These are phyloP conservation scores for Desmophyllum pertusum DNA, from an alignment of 92 coral and sea anemone species.

Conservation along the genomic window DNA sequence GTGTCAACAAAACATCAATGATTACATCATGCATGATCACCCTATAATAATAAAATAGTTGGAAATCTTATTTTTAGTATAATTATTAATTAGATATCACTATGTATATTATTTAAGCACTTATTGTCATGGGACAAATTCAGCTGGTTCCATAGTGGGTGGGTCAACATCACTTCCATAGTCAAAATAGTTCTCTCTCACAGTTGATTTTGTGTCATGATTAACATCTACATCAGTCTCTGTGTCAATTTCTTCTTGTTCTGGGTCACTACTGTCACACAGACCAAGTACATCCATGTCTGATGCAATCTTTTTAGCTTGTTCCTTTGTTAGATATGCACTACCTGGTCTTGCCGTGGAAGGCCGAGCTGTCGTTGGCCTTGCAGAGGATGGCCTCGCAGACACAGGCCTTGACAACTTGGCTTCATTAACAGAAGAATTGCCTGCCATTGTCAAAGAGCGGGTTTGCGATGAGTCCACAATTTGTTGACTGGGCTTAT, in stretches of 20 bases:
- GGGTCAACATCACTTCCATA: conserved; percentile 84
- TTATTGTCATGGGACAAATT: conserved; percentile 5
- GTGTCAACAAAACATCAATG: too few relatives aligned
- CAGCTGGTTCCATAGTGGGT: conserved; percentile 3
- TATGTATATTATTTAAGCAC: too few relatives aligned
- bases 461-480: neutral
- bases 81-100: too few relatives aligned
- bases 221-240: neutral
- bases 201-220: conserved; percentile 57
- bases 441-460: neutral
- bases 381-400: conserved; percentile 28
- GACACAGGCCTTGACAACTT: conserved; percentile 38
- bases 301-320: conserved; percentile 53
- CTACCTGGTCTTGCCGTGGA: conserved; percentile 8
- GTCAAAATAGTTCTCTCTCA: conserved; percentile 86
- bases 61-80: too few relatives aligned
- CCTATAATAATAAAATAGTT: too few relatives aligned
- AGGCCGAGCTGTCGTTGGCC: conserved; percentile 29
- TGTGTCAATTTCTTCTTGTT: neutral
- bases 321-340: conserved; percentile 42
- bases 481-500: conserved; percentile 4
- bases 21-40: too few relatives aligned
- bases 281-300: conserved; percentile 72
- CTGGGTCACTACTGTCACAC: conserved; percentile 34
- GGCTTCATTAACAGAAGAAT: neutral